Base-by-base conservation (phyloP, 1,140 invertebrate species). In the Leptestheria dahalacensis region DNA sequence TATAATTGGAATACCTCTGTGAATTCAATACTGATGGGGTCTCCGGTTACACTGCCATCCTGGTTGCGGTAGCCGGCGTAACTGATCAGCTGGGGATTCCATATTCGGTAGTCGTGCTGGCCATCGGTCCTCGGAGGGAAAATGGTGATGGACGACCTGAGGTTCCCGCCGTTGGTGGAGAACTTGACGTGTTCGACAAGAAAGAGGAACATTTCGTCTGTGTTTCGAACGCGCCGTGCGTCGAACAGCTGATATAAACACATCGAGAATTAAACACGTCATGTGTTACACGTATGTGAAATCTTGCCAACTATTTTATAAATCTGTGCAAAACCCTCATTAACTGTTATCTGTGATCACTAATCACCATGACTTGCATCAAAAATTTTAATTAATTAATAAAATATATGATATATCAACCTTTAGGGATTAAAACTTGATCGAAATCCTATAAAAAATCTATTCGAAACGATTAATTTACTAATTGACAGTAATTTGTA, bases 111-210 rank as follows among this genome's bases (percentile, higher is more conserved):
- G 55, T 72, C 70, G 49, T 69, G 67, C 48, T 65, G 62, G 1
- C 66, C 70, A 41, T 62, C 64, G 2, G 68, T 71, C 46, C 74
- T 50, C 51, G 69, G 70, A 12, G 72, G 72, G 64, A 77, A 77
- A 2, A 77, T 64, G 0, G 75, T 76, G n/a, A 77, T 77, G 18
- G 72, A 68, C 15, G 75, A 75, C 61, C 69, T 70, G 48, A 56
- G 11, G 54, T 73, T 73, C 28, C 74, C 74, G 54, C 70, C 70
- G 59, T 76, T 76, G n/a, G 73, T 75, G 1, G 67, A 72, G 61
- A 71, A 72, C 56, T 72, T 70, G 20, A 76, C 69, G 62, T 76
- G 74, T 57, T 71, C 70, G 54, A 72, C 73, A 20, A 76, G 64
- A 1, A 69, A 69, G 25, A 74, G 69, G 61, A 73, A 76, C 73